Percentiles rank a stretch among this genome's conserved stretches.
These are phyloP conservation scores for Glomeris marginata DNA, from an alignment of 2,888 invertebrate genomes.

Conservation along the genomic window DNA sequence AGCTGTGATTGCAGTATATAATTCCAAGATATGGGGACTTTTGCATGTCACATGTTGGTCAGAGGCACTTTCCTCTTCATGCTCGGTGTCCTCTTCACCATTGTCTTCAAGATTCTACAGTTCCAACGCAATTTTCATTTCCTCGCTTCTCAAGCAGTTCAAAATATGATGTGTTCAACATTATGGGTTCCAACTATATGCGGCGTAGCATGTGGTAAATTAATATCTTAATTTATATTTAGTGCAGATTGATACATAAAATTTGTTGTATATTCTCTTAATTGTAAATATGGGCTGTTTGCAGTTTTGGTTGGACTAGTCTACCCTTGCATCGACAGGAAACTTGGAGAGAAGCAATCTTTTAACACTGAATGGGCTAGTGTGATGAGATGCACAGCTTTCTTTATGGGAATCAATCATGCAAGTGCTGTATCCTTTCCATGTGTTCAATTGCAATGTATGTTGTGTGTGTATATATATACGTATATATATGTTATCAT, in stretches of 20 bases:
- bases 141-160: constrained; percentile 22
- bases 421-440: constrained; percentile 33
- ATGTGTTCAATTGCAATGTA: too few relatives aligned
- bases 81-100: constrained; percentile 30
- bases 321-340: constrained; percentile 30
- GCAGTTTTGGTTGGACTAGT: constrained; percentile 30
- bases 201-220: constrained; percentile 31
- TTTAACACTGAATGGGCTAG: constrained; percentile 32
- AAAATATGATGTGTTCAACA: constrained; percentile 26
- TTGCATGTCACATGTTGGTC: constrained; percentile 5
- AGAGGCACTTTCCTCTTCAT: constrained; percentile 23
- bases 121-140: constrained; percentile 26
- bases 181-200: constrained; percentile 33
- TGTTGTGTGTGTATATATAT: constrained; percentile 3
- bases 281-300: constrained; percentile 16
- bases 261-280: not conserved
- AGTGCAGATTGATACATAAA: too few relatives aligned
- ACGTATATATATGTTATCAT: too few relatives aligned
- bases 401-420: constrained; percentile 35
- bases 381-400: constrained; percentile 34
- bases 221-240: not conserved
- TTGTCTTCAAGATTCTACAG: constrained; percentile 30
- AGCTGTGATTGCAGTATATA: too few relatives aligned
- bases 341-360: constrained; percentile 25
- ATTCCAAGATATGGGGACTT: too few relatives aligned